phyloP scores from a whole-genome alignment of 2,888 invertebrate genomes.

The Drosophila robusta region DNA sequence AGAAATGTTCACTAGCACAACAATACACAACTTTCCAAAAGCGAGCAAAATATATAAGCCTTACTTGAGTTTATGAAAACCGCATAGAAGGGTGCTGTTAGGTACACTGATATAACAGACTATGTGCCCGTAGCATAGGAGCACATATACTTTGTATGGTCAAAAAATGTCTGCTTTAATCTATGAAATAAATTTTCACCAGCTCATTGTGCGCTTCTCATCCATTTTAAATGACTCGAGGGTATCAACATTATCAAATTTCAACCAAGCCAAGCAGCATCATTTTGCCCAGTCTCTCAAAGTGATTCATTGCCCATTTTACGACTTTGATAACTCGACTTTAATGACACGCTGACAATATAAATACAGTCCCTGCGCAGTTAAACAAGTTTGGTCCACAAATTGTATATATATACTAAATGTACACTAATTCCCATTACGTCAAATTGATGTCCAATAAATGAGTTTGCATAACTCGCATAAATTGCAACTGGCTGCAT shows the following conservation, averaged over 20 bases:
- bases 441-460: slow-evolving; percentile 74
- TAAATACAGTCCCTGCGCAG: slow-evolving; percentile 24
- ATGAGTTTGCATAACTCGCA: slow-evolving; percentile 72
- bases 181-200: not conserved
- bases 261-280: slow-evolving; percentile 17
- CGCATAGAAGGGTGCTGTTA: no score
- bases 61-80: no score
- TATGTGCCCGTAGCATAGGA: no score
- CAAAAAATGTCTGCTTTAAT: not conserved
- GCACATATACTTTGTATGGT: not conserved
- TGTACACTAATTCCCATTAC: slow-evolving; percentile 63
- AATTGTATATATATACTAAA: slow-evolving; percentile 11
- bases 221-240: not conserved
- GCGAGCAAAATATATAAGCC: no score
- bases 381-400: slow-evolving; percentile 40
- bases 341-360: slow-evolving; percentile 54
- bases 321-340: slow-evolving; percentile 46
- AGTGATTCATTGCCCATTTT: slow-evolving; percentile 29
- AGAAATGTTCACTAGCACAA: no score
- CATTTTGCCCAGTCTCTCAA: slow-evolving; percentile 6
- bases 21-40: no score
- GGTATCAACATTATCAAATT: not conserved
- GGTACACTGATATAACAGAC: no score
- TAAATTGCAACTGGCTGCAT: slow-evolving; percentile 55
- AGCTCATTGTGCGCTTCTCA: not conserved